A percentile compares a stretch with the other conserved stretches of the same genome.
Evolutionary conservation across 2,888 invertebrate genomes (phyloP).

Genomic region (Ennomos quercinarius): DNA sequence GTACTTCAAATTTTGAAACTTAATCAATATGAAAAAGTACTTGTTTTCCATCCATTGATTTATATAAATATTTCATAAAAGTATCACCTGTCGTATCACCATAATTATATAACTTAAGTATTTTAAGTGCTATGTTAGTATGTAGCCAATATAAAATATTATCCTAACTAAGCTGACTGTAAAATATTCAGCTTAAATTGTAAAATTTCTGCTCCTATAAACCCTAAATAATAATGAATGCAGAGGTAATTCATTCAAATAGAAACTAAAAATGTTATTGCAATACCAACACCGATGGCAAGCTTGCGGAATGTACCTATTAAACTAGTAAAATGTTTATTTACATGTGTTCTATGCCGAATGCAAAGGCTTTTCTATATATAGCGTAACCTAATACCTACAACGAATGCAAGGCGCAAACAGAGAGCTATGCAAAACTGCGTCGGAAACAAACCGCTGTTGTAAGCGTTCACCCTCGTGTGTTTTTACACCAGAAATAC

Average conservation of each 20-base stretch:
- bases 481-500: neutral
- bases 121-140: no score
- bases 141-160: no score
- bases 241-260: no score
- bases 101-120: no score
- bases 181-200: no score
- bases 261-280: neutral
- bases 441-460: constrained; percentile 51
- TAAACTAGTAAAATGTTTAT: constrained; percentile 36
- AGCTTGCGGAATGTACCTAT: constrained; percentile 27
- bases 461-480: constrained; percentile 30
- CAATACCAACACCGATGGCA: constrained; percentile 8
- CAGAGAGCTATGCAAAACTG: constrained; percentile 66
- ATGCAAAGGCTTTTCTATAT: constrained; percentile 58
- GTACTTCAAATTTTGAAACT: neutral
- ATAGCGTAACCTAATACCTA: constrained; percentile 43
- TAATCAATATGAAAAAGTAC: constrained; percentile 5
- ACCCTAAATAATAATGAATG: no score
- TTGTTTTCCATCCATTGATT: constrained; percentile 1
- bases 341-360: constrained; percentile 50
- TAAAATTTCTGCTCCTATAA: no score
- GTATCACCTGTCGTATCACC: no score
- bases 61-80: neutral
- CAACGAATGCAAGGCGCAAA: constrained; percentile 55
- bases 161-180: no score